Conservation (phyloP, 1,140 invertebrate species). For the Mactra quadrangularis region DNA sequence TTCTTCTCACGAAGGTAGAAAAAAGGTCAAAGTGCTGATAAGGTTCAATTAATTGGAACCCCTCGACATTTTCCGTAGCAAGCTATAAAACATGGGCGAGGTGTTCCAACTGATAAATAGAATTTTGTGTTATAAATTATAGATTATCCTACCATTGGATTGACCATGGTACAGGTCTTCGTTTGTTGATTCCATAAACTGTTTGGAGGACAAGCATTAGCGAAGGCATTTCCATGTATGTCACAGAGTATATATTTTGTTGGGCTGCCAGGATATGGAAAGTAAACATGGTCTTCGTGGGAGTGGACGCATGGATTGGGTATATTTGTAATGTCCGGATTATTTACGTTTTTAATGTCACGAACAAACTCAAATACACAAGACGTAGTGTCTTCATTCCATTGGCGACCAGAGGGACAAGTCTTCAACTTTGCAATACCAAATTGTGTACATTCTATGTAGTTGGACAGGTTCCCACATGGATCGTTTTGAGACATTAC, state of each 20-base stretch:
- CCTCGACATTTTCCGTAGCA: too few relatives aligned
- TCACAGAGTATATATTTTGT: constrained; percentile 64
- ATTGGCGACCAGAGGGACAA: constrained; percentile 21
- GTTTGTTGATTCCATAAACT: constrained; percentile 58
- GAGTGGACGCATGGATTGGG: constrained; percentile 60
- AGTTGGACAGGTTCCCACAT: constrained; percentile 35
- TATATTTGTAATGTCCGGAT: constrained; percentile 22
- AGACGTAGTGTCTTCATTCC: constrained; percentile 28
- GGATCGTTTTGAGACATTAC: constrained; percentile 32
- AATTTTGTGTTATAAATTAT: too few relatives aligned
- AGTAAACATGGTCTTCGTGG: constrained; percentile 54
- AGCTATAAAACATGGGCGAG: too few relatives aligned
- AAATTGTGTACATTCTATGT: constrained; percentile 41
- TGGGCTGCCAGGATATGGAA: constrained; percentile 42
- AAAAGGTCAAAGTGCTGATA: too few relatives aligned
- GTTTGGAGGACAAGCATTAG: constrained; percentile 9
- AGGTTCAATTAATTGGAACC: too few relatives aligned
- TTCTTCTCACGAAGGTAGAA: too few relatives aligned
- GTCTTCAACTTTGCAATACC: constrained; percentile 31
- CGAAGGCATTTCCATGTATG: constrained; percentile 57
- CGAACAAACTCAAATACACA: constrained; percentile 53
- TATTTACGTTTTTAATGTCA: neutral
- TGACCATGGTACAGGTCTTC: constrained; percentile 42
- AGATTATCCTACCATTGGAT: neutral
- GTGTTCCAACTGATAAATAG: too few relatives aligned